Base-by-base conservation (phyloP, 2,113 vertebrate species). In the Semnornis frantzii region DNA sequence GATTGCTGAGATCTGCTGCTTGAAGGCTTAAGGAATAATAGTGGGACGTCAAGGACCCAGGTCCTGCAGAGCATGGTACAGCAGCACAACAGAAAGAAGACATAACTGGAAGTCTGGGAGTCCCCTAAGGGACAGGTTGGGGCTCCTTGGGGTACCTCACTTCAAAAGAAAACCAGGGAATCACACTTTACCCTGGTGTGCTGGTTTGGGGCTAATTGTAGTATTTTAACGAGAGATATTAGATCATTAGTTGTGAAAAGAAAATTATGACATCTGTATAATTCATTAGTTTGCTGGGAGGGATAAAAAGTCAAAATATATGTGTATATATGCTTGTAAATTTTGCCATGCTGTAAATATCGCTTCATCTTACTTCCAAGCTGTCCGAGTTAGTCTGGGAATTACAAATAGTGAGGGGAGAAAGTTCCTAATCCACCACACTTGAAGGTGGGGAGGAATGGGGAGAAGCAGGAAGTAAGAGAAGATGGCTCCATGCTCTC, bases 21-120 rank as follows among this genome's bases (percentile, higher is more conserved):
- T 90, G 86, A 34, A 93, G 50, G 52, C 34, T 92, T 90, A 88
- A 80, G 87, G 83, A 59, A 69, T 50, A 92, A 91, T 70, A 87
- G 93, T 71, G 70, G 42, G 58, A 74, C 63, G 85, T 77, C 50
- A 82, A 68, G 75, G 71, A 83, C n/a, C 10, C 60, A 59, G 46
- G 44, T 13, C 8, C 48, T 88, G 46, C 58, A 15, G 63, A 89
- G 27, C 2, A 0, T n/a, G 52, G 19, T 23, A 30, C 24, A 63
- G 39, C 33, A 44, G 48, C 15, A 31, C 54, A 69, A 54, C 21
- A 44, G 57, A 58, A 73, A 79, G n/a, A 28, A 85, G 80, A 84
- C 3, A 10, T 1, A 24, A 7, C 15, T 57, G 75, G 23, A 37
- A 80, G 46, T 31, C 55, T 76, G 15, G n/a, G 62, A 12, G 31